Conservation (phyloP, 2,113 vertebrate species). For the Geococcyx californianus region DNA sequence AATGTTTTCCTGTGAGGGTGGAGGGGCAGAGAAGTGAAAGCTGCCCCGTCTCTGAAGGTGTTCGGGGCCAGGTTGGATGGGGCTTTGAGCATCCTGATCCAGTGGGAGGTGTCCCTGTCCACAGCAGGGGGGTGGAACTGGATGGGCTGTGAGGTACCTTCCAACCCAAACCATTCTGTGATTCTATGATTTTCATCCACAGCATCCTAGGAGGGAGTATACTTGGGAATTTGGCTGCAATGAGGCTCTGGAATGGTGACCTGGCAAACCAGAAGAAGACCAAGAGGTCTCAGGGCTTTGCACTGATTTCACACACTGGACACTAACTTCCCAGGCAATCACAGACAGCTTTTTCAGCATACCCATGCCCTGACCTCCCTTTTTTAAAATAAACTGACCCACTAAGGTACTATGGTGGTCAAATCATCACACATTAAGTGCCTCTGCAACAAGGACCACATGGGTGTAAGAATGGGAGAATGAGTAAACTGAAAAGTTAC, state of each 20-base stretch:
- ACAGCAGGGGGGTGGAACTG: too few relatives aligned
- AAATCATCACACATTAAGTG: not conserved
- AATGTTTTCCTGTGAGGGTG: too few relatives aligned
- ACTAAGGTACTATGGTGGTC: not conserved
- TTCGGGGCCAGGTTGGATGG: too few relatives aligned
- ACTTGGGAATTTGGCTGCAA: not conserved
- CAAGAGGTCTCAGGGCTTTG: not conserved
- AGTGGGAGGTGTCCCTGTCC: too few relatives aligned
- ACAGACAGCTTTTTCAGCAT: not conserved
- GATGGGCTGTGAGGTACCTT: too few relatives aligned
- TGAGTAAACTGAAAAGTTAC: not conserved
- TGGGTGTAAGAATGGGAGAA: not conserved
- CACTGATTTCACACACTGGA: not conserved
- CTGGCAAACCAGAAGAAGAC: not conserved
- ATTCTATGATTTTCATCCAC: not conserved
- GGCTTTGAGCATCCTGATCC: too few relatives aligned
- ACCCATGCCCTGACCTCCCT: not conserved
- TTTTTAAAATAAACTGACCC: not conserved
- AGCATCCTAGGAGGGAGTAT: rapidly evolving
- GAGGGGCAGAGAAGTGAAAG: too few relatives aligned
- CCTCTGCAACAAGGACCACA: rapidly evolving
- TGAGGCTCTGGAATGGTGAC: not conserved
- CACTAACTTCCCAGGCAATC: not conserved
- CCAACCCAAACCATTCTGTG: too few relatives aligned
- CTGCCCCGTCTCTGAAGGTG: too few relatives aligned